A percentile compares a stretch with the other conserved stretches of the same genome.
These are phyloP conservation scores for Illadopsis cleaveri DNA, from an alignment of 2,113 vertebrate genomes.

Conservation along the genomic window DNA sequence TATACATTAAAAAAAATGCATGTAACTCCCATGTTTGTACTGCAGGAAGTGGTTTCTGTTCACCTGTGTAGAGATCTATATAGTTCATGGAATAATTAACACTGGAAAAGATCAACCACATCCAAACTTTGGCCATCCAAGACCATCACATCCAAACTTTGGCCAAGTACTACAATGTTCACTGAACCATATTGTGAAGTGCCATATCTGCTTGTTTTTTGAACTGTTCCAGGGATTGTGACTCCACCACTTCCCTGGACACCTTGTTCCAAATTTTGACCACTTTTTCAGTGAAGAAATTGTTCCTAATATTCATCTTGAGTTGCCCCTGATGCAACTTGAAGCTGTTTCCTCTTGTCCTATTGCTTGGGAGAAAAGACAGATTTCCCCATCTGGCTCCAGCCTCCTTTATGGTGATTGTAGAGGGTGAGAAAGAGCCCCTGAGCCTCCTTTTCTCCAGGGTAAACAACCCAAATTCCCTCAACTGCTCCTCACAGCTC, in stretches of 20 bases:
- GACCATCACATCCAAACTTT: not conserved
- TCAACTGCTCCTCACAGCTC: not conserved
- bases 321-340: not conserved
- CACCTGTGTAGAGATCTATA: accelerated
- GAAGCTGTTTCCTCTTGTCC: not conserved
- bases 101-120: not conserved
- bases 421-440: not conserved
- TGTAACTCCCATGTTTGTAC: not conserved
- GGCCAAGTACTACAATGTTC: accelerated
- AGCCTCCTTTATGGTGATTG: not conserved
- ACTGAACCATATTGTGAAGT: not conserved
- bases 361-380: accelerated
- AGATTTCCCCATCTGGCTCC: not conserved
- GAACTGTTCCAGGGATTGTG: not conserved
- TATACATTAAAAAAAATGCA: not conserved
- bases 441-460: not conserved
- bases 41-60: not conserved
- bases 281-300: not conserved
- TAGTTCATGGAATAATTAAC: not conserved
- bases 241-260: not conserved
- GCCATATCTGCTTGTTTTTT: not conserved
- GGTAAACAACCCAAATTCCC: not conserved
- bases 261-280: not conserved
- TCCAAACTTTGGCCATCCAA: not conserved
- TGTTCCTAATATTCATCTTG: not conserved